These are phyloP conservation scores for Cheumatopsyche charites DNA, from an alignment of 1,140 invertebrate genomes.

Conservation along the genomic window DNA sequence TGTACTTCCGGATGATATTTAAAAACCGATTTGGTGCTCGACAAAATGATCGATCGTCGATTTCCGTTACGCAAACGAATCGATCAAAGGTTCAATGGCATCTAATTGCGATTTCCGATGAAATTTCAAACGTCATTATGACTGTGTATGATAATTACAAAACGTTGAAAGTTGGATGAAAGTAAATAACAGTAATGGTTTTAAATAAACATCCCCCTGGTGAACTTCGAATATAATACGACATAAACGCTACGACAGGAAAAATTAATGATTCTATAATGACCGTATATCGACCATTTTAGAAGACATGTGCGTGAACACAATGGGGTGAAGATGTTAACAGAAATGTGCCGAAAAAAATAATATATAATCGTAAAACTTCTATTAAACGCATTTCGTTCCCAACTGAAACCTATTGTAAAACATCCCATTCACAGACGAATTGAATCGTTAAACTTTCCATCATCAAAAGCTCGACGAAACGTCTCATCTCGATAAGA, in stretches of 20 bases:
- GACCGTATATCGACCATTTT: slow-evolving; percentile 30
- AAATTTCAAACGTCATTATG: slow-evolving; percentile 19
- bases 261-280: slow-evolving; percentile 45
- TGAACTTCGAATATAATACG: slow-evolving; percentile 13
- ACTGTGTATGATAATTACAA: not conserved
- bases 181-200: not conserved
- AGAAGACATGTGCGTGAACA: slow-evolving; percentile 30
- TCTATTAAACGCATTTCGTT: slow-evolving; percentile 27
- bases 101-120: not conserved
- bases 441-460: no score
- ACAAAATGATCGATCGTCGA: slow-evolving; percentile 2
- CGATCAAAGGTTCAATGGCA: not conserved
- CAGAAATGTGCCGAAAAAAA: slow-evolving; percentile 15
- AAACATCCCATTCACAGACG: no score
- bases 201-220: not conserved
- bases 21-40: not conserved
- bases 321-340: slow-evolving; percentile 34
- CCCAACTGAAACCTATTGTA: no score
- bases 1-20: not conserved
- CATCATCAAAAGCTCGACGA: no score
- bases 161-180: no score
- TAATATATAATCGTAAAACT: slow-evolving; percentile 33
- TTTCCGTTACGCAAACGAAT: not conserved
- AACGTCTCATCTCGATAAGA: no score
- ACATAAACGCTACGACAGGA: slow-evolving; percentile 12